Evolutionary conservation across 2,113 vertebrate genomes (phyloP), one percentile per base, ranked within the genome.

Genomic region (Passerina amoena): DNA sequence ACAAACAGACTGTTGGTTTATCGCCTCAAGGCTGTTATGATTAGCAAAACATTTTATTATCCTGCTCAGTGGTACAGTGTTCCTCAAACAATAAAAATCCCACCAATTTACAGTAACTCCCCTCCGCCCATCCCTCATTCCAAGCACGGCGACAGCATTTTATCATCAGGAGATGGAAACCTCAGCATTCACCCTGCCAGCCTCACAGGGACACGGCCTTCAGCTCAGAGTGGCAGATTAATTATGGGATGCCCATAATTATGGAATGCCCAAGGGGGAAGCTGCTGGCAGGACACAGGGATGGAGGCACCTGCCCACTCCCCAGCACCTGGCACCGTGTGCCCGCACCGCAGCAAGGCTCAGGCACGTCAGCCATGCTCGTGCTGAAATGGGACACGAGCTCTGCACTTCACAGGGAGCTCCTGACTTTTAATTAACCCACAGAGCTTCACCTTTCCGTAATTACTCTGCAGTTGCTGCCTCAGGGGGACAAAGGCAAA

Each of bases 71-170:
- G 69, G 68, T 45, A 53, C 56, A 35, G 28, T 2, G 59, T 31
- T 81, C 78, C 72, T 22, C 13, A 85, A 94, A 89, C 50, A 82
- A 87, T 40, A n/a, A 40, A 88, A 95, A 50, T 10, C 60, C 38
- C 76, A 63, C 54, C 80, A 18, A 13, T 38, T 70, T 8, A 28
- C 60, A 68, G 73, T 24, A 24, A 33, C 21, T 30, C 18, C 33
- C 3, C 42, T 31, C 63, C 0, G 0, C 40, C 38, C 5, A 1
- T 9, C 53, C 69, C 86, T 63, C 0, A 0, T 30, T 38, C 33
- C 68, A 31, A 90, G 73, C 69, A 69, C 11, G 8, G 35, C 3
- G 1, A 54, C 0, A 10, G 30, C 27, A 16, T 57, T 91, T 82
- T 42, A 73, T 45, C 9, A 0, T 31, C 42, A 2, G 0, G 57